These are phyloP conservation scores for Acanthisitta chloris DNA, from an alignment of 2,113 vertebrate species.

Conservation along the genomic window DNA sequence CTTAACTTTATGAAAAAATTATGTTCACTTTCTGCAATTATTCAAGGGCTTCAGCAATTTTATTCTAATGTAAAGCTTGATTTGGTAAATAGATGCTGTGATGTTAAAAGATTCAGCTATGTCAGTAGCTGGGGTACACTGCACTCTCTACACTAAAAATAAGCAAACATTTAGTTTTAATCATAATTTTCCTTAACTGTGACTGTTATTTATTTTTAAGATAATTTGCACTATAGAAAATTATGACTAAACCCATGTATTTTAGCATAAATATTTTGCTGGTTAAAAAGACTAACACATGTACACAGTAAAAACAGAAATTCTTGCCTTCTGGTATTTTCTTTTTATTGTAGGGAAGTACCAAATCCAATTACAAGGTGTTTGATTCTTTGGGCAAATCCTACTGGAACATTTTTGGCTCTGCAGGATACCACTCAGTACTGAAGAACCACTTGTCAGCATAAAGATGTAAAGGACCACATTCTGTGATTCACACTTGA, in stretches of 20 bases:
- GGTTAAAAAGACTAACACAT: neutral
- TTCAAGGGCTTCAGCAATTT: neutral
- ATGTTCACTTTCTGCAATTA: neutral
- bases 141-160: neutral
- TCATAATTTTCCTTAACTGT: neutral
- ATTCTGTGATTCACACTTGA: conserved; percentile 23
- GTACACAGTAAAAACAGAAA: neutral
- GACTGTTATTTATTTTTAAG: neutral
- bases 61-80: neutral
- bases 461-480: conserved; percentile 7
- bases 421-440: conserved; percentile 36
- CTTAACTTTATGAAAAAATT: neutral
- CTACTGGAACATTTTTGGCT: conserved; percentile 25
- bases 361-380: conserved; percentile 37
- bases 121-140: neutral
- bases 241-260: neutral
- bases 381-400: conserved; percentile 48
- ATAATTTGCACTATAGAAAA: neutral
- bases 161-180: neutral
- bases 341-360: conserved; percentile 14
- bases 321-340: neutral
- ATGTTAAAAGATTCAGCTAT: neutral
- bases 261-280: conserved; percentile 27
- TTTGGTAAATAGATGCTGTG: neutral
- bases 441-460: conserved; percentile 54